These are phyloP conservation scores for Micrasema minimum DNA, from an alignment of 1,140 invertebrate species.

Conservation along the genomic window DNA sequence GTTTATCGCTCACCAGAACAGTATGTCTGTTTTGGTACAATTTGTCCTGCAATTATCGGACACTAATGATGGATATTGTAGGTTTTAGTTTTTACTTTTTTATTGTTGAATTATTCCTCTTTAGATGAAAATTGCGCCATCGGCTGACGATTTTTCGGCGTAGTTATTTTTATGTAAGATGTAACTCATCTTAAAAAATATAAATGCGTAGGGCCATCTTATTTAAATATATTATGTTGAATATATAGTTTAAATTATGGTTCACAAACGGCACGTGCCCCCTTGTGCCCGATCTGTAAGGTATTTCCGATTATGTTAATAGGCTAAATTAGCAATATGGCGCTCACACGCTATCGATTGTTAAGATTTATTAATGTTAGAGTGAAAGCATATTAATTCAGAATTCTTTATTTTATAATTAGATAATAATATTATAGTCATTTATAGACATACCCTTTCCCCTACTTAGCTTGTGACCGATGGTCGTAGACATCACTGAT, in stretches of 20 bases:
- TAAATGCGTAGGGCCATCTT: conserved; percentile 28
- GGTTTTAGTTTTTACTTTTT: conserved; percentile 27
- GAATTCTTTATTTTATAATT: conserved; percentile 41
- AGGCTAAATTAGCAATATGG: conserved; percentile 23
- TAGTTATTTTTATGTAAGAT: conserved; percentile 23
- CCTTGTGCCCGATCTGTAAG: conserved; percentile 18
- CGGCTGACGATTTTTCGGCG: conserved; percentile 27
- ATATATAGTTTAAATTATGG: conserved; percentile 4
- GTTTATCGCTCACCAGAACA: too few relatives aligned
- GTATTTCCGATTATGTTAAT: conserved; percentile 15
- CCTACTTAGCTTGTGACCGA: conserved; percentile 53
- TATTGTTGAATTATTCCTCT: conserved; percentile 16
- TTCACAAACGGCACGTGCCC: conserved; percentile 13
- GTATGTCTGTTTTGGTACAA: too few relatives aligned
- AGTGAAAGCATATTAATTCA: conserved; percentile 50
- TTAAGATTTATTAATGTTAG: conserved; percentile 49
- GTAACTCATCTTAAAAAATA: conserved; percentile 15
- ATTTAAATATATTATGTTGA: conserved; percentile 30
- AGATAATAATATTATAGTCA: conserved; percentile 45
- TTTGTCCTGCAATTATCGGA: neutral
- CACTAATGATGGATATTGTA: neutral
- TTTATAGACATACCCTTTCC: conserved; percentile 47
- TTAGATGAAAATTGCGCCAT: conserved; percentile 15
- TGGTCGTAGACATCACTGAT: conserved; percentile 40
- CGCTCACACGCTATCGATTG: conserved; percentile 22